Evolutionary conservation across 2,113 vertebrate genomes (phyloP), one percentile per base, ranked within the genome.

Genomic region (Steatornis caripensis): DNA sequence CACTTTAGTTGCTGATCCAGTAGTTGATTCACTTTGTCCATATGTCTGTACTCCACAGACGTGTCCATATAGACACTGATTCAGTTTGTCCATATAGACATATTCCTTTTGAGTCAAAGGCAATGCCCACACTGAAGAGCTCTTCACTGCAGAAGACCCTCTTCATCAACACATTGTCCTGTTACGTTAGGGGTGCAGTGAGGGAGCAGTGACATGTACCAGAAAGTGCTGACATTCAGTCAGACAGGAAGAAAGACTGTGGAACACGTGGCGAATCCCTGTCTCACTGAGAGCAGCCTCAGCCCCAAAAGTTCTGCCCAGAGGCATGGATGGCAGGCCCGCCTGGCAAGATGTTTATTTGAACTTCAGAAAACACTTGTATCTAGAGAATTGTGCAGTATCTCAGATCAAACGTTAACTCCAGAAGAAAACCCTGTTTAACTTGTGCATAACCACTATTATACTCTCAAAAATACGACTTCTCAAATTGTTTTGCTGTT

Each of bases 201-300:
- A 24, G 27, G 43, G 20, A 46, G 12, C 0, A 0, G 6, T 27
- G 62, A 23, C 6, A 3, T 24, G 7, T 48, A 27, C 2, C 5
- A 41, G 20, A 17, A 37, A 72, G 30, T 53, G 34, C 30, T 64
- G 7, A 20, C 5, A 19, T 32, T 7, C 26, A 58, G 45, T 12
- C 3, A 37, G 45, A 5, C 12, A 49, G 11, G 18, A 5, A 74
- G 21, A 32, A 78, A 71, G 41, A 11, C 17, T 39, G 18, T 13
- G 11, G 6, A 11, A 46, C 6, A 21, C 0, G 0, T 8, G 22
- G 4, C 39, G 41, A 78, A 69, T 55, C 9, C 19, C 5, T 39
- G 0, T 12, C 8, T 5, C 36, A 12, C 32, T 34, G 17, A 15
- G 3, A 3, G 6, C 2, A 0, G n/a, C 14, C 27, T 58, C 17